Conservation (phyloP, 2,113 vertebrate genomes). For the Onychostoma macrolepis region DNA sequence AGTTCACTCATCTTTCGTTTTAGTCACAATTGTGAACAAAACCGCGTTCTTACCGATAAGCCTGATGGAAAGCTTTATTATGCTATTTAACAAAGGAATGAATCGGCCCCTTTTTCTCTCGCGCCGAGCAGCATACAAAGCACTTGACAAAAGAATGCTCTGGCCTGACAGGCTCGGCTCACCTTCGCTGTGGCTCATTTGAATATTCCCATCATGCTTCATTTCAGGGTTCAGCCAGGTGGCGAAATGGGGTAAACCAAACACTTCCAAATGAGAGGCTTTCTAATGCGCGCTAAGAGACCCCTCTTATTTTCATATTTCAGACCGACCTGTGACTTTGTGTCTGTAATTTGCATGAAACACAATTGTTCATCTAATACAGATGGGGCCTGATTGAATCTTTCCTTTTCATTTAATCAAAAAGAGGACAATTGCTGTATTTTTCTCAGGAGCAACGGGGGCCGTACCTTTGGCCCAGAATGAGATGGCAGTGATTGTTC, state of each 20-base stretch:
- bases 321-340: slow-evolving; percentile 44
- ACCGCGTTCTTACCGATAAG: slow-evolving; percentile 47
- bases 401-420: slow-evolving; percentile 49
- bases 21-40: slow-evolving; percentile 40
- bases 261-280: slow-evolving; percentile 55
- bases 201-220: slow-evolving; percentile 56
- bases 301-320: slow-evolving; percentile 60
- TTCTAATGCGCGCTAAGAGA: slow-evolving; percentile 50
- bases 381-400: slow-evolving; percentile 38
- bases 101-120: slow-evolving; percentile 33
- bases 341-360: slow-evolving; percentile 54
- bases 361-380: slow-evolving; percentile 35
- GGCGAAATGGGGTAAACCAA: slow-evolving; percentile 53
- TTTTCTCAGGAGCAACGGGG: background rate
- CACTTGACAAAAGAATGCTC: slow-evolving; percentile 47
- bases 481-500: background rate
- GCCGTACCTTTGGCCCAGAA: background rate
- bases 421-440: slow-evolving; percentile 34
- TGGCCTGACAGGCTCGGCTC: slow-evolving; percentile 47
- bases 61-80: slow-evolving; percentile 61
- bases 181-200: slow-evolving; percentile 49
- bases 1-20: slow-evolving; percentile 33
- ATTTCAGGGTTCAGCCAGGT: slow-evolving; percentile 55
- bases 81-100: slow-evolving; percentile 55
- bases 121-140: slow-evolving; percentile 47